These are phyloP conservation scores for Lypha dubia DNA, from an alignment of 2,888 invertebrate species.

Conservation along the genomic window DNA sequence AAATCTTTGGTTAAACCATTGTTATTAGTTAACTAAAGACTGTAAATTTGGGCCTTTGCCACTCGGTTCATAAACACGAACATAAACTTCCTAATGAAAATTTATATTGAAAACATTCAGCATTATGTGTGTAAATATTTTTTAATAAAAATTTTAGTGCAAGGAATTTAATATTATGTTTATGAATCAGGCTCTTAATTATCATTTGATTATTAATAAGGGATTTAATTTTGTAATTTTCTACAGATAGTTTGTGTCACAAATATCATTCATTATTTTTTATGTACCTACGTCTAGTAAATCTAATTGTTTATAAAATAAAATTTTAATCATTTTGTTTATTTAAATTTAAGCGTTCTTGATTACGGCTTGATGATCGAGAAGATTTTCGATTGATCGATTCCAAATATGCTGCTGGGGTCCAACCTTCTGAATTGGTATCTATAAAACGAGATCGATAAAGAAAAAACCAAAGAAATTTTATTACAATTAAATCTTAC, in stretches of 20 bases:
- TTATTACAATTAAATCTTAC: slow-evolving; percentile 11
- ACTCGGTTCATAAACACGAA: too few species aligned
- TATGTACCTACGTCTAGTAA: background rate
- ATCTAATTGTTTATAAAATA: slow-evolving; percentile 4
- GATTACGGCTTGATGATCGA: slow-evolving; percentile 86
- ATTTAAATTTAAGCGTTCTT: slow-evolving; percentile 78
- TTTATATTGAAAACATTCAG: too few species aligned
- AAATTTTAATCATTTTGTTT: slow-evolving; percentile 71
- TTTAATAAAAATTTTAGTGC: too few species aligned
- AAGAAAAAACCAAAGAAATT: background rate
- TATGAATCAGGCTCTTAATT: too few species aligned
- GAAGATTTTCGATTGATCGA: slow-evolving; percentile 88
- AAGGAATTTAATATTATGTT: too few species aligned
- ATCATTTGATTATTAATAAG: background rate
- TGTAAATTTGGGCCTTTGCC: too few species aligned
- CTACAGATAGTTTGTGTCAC: background rate
- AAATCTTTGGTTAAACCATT: too few species aligned
- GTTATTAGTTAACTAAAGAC: too few species aligned
- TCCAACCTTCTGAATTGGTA: slow-evolving; percentile 93
- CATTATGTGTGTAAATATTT: too few species aligned
- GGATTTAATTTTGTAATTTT: background rate
- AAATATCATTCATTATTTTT: background rate
- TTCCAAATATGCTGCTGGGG: slow-evolving; percentile 96
- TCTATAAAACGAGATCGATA: slow-evolving; percentile 84
- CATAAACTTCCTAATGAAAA: too few species aligned